Evolutionary conservation across 2,888 invertebrate species (phyloP).

Genomic region (Ennomos erosarius): DNA sequence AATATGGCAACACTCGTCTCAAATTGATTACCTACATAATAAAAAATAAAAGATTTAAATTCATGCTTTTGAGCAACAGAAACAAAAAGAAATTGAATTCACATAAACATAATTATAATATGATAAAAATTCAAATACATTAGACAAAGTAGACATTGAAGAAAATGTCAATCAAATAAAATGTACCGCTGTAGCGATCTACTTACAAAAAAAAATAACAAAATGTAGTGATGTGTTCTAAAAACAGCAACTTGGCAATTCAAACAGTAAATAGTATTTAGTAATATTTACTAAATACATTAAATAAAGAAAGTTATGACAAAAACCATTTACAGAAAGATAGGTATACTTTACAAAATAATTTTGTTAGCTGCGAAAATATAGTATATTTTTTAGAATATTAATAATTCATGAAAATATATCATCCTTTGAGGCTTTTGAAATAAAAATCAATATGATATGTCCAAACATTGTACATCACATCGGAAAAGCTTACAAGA

Average conservation of each 20-base stretch:
- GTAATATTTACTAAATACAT: too few species aligned
- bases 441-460: constrained; percentile 68
- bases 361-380: constrained; percentile 55
- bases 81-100: too few species aligned
- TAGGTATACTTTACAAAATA: constrained; percentile 49
- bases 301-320: too few species aligned
- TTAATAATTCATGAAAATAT: constrained; percentile 65
- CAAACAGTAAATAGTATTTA: too few species aligned
- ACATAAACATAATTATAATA: not conserved
- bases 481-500: constrained; percentile 45
- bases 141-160: too few species aligned
- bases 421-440: constrained; percentile 56
- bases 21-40: not conserved
- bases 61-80: too few species aligned
- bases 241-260: too few species aligned
- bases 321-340: too few species aligned
- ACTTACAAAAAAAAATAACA: too few species aligned
- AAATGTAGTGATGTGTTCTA: too few species aligned
- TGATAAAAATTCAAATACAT: constrained; percentile 2
- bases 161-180: too few species aligned
- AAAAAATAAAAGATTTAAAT: not conserved
- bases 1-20: constrained; percentile 18
- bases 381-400: constrained; percentile 52
- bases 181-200: too few species aligned
- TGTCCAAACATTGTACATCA: constrained; percentile 73